These are phyloP conservation scores for Alectoris magna DNA, from an alignment of 2,797 vertebrate species.

Conservation along the genomic window DNA sequence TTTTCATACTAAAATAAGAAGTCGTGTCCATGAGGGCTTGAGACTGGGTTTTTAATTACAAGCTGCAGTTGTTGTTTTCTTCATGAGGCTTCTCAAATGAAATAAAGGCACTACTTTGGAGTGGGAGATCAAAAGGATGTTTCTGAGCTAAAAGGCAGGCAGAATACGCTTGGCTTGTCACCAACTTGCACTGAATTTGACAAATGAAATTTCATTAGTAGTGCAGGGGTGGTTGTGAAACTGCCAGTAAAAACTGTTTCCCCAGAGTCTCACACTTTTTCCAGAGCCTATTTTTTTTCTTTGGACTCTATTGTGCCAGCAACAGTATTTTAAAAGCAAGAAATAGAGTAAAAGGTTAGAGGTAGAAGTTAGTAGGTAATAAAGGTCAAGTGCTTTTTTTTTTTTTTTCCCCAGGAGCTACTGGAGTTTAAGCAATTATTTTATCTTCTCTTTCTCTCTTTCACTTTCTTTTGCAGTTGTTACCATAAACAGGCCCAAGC, in stretches of 20 bases:
- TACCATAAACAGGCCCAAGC: neutral
- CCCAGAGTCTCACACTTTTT: conserved; percentile 40
- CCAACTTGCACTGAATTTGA: conserved; percentile 33
- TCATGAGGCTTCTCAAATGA: neutral
- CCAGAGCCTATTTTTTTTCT: conserved; percentile 23
- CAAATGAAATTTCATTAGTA: conserved; percentile 68
- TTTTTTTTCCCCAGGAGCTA: conserved; percentile 34
- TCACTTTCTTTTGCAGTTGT: neutral
- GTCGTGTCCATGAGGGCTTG: neutral
- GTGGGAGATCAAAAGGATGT: conserved; percentile 34
- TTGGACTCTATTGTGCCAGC: conserved; percentile 12
- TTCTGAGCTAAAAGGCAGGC: conserved; percentile 51
- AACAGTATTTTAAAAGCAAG: conserved; percentile 44
- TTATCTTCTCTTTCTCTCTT: conserved; percentile 30
- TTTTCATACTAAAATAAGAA: conserved; percentile 23
- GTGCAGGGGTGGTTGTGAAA: neutral
- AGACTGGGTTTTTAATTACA: neutral
- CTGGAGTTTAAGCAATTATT: conserved; percentile 46
- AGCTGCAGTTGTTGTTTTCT: neutral
- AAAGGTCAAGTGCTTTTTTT: conserved; percentile 52
- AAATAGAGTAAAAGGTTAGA: neutral
- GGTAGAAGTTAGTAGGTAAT: conserved; percentile 28
- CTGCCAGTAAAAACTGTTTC: conserved; percentile 56
- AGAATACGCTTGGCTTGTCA: conserved; percentile 52
- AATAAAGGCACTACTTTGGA: conserved; percentile 13